Conservation (phyloP, 2,113 vertebrate genomes). For the Anarhynchus alexandrinus region DNA sequence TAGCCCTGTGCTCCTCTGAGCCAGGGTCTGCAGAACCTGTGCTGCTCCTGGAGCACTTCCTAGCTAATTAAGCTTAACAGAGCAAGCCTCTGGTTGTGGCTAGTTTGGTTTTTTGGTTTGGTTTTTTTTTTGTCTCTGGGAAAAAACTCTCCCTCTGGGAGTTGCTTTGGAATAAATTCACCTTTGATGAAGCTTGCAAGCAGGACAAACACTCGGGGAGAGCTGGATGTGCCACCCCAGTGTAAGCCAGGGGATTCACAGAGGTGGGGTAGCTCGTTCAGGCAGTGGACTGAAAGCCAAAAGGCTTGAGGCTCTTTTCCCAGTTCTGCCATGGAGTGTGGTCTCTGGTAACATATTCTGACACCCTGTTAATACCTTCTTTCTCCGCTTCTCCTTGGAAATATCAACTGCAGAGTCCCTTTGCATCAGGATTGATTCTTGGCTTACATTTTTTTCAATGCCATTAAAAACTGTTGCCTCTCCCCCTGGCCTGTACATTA, state of each 20-base stretch:
- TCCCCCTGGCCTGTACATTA: neutral
- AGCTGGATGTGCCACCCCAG: no score
- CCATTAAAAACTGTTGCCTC: neutral
- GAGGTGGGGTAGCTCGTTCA: neutral
- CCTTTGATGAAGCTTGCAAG: neutral
- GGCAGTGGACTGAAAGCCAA: neutral
- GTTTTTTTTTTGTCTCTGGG: no score
- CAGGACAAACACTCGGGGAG: neutral
- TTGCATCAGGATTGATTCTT: neutral
- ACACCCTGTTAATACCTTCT: neutral
- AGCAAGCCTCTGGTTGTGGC: no score
- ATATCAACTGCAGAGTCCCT: neutral
- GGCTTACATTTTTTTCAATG: neutral
- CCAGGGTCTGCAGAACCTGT: neutral
- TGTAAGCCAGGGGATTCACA: neutral
- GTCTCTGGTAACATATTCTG: neutral
- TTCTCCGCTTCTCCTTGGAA: neutral
- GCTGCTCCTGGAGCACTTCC: no score
- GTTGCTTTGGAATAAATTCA: neutral
- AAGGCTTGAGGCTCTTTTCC: neutral
- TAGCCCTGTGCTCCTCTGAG: accelerated
- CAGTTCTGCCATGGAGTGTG: neutral
- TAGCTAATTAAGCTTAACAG: no score
- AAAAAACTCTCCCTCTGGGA: neutral
- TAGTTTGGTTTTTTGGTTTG: no score